Evolutionary conservation across 2,113 vertebrate genomes (phyloP).

Genomic region (Zosterops japonicus): DNA sequence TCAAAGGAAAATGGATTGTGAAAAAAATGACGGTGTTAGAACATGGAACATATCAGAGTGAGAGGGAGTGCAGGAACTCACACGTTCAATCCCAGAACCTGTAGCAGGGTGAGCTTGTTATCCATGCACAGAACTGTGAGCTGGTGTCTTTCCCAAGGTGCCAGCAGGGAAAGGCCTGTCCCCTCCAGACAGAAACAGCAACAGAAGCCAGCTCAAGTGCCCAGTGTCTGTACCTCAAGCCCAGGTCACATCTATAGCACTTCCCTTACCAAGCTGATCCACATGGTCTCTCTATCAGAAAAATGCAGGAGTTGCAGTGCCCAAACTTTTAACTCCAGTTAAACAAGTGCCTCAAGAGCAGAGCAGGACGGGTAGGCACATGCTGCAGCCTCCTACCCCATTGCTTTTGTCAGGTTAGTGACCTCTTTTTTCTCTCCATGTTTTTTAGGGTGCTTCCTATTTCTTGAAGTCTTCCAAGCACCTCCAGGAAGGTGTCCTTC

Average conservation of each 20-base stretch:
- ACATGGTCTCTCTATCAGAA: fast-evolving
- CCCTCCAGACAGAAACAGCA: background rate
- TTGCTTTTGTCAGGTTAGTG: background rate
- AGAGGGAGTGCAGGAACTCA: background rate
- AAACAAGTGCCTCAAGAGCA: background rate
- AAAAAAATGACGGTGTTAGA: background rate
- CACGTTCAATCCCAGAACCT: background rate
- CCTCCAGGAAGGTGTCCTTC: background rate
- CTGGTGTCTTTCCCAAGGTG: background rate
- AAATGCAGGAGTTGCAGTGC: background rate
- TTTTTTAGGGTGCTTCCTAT: background rate
- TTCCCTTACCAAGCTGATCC: background rate
- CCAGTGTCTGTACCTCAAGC: background rate
- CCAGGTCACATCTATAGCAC: background rate
- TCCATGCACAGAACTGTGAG: background rate
- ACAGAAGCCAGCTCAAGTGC: background rate
- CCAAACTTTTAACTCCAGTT: background rate
- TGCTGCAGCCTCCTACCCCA: background rate
- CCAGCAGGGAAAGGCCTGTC: background rate
- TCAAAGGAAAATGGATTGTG: slow-evolving; percentile 45
- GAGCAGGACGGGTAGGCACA: background rate
- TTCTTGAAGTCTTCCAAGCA: background rate
- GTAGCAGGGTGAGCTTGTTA: background rate
- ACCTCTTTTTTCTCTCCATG: background rate
- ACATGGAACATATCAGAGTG: background rate